Conservation (phyloP, 2,797 vertebrate species). For the Hafferia zeledoni region DNA sequence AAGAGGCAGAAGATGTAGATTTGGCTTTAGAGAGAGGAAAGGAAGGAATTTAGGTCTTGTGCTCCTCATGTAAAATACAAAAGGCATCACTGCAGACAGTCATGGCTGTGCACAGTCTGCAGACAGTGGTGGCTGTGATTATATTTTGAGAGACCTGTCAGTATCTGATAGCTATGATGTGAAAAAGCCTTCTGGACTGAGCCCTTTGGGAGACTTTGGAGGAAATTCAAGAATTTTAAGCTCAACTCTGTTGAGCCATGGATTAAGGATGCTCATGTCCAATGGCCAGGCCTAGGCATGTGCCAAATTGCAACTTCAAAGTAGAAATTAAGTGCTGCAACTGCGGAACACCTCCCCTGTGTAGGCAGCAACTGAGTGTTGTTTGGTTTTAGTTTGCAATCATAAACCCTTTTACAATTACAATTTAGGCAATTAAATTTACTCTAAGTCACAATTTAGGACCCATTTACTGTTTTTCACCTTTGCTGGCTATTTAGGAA, state of each 20-base stretch:
- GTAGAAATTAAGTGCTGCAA: neutral
- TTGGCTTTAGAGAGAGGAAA: neutral
- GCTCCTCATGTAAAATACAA: neutral
- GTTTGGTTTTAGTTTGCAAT: neutral
- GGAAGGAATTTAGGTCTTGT: neutral
- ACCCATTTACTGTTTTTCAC: neutral
- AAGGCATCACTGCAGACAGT: neutral
- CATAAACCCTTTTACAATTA: neutral
- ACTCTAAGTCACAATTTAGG: neutral
- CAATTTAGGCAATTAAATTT: neutral
- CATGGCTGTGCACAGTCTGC: neutral
- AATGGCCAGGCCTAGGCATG: neutral
- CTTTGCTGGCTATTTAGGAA: neutral
- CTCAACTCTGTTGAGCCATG: neutral
- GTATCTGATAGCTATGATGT: neutral
- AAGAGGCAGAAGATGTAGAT: neutral
- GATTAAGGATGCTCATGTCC: neutral
- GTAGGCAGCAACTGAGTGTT: neutral
- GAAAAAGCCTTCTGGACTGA: neutral
- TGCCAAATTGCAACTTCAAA: neutral
- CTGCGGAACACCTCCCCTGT: constrained; percentile 4
- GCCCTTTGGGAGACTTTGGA: neutral
- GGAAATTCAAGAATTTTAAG: neutral
- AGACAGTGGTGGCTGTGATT: neutral
- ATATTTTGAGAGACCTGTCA: neutral